A percentile compares a stretch with the other conserved stretches of the same genome.
Evolutionary conservation across 2,888 invertebrate genomes (phyloP).

Genomic region (Xanthia togata): DNA sequence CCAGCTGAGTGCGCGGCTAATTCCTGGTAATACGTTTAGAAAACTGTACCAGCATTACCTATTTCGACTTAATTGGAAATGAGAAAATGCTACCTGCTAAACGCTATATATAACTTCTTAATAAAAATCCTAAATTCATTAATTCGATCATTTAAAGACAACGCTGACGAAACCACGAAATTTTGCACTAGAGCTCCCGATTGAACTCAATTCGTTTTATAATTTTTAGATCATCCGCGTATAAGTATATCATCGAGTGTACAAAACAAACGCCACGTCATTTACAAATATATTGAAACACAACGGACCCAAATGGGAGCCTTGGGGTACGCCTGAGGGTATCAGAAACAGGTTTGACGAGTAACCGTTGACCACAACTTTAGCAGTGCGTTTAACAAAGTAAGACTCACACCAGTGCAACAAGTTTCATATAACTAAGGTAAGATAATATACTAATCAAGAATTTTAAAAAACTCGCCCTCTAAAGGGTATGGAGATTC

Average conservation of each 20-base stretch:
- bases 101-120: background rate
- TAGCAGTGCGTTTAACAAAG: too few species aligned
- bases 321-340: too few species aligned
- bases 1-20: slow-evolving; percentile 38
- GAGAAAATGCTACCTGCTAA: background rate
- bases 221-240: too few species aligned
- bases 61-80: background rate
- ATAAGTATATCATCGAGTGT: too few species aligned
- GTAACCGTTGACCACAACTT: too few species aligned
- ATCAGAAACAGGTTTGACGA: too few species aligned
- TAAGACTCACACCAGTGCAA: too few species aligned
- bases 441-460: background rate
- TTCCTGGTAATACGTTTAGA: slow-evolving; percentile 25
- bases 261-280: too few species aligned
- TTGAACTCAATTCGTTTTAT: too few species aligned
- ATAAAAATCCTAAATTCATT: background rate
- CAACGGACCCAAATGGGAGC: too few species aligned
- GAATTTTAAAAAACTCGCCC: background rate
- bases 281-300: too few species aligned
- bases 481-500: background rate
- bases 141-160: background rate
- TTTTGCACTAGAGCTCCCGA: background rate
- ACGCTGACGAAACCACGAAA: background rate
- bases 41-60: slow-evolving; percentile 11
- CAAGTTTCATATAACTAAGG: too few species aligned